Evolutionary conservation across 2,888 invertebrate species (phyloP), one percentile per base, ranked within the genome.

Genomic region (Zaprionus obscuricornis): DNA sequence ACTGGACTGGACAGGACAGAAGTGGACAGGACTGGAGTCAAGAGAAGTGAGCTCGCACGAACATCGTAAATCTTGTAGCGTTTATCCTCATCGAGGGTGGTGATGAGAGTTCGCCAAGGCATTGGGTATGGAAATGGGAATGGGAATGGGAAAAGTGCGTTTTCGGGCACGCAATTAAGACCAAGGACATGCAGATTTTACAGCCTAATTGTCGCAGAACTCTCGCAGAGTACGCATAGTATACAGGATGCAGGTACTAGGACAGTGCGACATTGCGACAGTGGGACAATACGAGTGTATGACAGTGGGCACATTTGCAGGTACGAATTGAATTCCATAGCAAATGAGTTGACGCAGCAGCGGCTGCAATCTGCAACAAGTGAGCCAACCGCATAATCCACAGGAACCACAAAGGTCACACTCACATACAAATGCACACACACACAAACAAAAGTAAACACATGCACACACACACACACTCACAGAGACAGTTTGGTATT

Each of bases 341-440:
- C 66, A 65, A 70, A 57, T 57, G 58, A 57, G 57, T 57, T 6
- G 24, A 24, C 7, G 72, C 51, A 34, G 39, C 47, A 60, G 47
- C 18, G 47, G 47, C 49, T 46, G 62, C 43, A 60, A 57, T 43
- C 37, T 43, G 85, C 78, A 78, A 85, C 78, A 78, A 85, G 78
- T 78, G 83, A 65, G 74, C 67, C 65, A 55, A 74, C 74, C 74
- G 74, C 74, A 74, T 77, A 77, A 73, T 73, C 76, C 73, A 72
- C 76, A 73, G 63, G 45, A 69, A 77, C 77, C 77, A 60, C 76
- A 84, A 81, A 77, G 82, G 81, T 84, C 85, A 84, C 77, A 66
- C 69, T 36, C 52, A 24, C 31, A 17, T 27, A 64, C 34, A 33
- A 24, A 46, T 36, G 33, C 29, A 36, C 50, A 27, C 50, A 37